A percentile compares a stretch with the other conserved stretches of the same genome.
phyloP scores from a whole-genome alignment of 2,888 invertebrate species.

The Andrena marginata region DNA sequence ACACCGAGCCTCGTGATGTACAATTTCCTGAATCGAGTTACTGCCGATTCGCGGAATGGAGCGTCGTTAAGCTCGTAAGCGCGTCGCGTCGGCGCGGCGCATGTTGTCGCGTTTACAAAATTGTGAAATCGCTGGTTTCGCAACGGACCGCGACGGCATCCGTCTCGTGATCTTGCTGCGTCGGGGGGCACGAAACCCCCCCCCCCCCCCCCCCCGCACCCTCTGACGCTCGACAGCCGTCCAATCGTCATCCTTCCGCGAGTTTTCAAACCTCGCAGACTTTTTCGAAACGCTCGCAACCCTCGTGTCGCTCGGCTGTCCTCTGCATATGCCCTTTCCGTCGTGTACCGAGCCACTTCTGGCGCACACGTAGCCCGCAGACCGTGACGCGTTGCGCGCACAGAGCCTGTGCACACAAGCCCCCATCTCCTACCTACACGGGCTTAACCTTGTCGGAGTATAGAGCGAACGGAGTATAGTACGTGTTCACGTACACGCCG shows the following conservation, averaged over 20 bases:
- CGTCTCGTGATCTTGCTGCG: slow-evolving; percentile 42
- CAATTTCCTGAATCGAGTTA: slow-evolving; percentile 15
- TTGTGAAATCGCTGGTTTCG: slow-evolving; percentile 61
- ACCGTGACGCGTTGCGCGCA: slow-evolving; percentile 56
- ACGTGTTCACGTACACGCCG: slow-evolving; percentile 18
- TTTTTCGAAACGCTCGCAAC: slow-evolving; percentile 58
- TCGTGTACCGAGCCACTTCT: slow-evolving; percentile 52
- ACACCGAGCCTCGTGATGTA: not conserved
- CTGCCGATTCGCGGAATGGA: slow-evolving; percentile 27
- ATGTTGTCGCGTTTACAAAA: slow-evolving; percentile 54
- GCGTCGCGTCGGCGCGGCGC: slow-evolving; percentile 25
- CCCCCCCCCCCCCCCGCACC: not conserved
- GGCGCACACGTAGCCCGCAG: slow-evolving; percentile 39
- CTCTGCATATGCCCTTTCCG: slow-evolving; percentile 43
- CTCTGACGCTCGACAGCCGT: not conserved
- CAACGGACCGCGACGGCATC: slow-evolving; percentile 45
- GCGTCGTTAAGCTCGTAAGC: slow-evolving; percentile 49
- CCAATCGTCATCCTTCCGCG: slow-evolving; percentile 24
- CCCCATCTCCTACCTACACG: slow-evolving; percentile 45
- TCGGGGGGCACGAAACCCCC: slow-evolving; percentile 5
- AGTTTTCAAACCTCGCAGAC: slow-evolving; percentile 51
- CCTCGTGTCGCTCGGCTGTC: slow-evolving; percentile 45
- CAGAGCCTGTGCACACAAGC: slow-evolving; percentile 19
- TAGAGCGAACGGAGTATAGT: slow-evolving; percentile 14
- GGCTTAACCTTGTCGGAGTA: slow-evolving; percentile 28